Evolutionary conservation across 2,797 vertebrate species (phyloP).

Genomic region (Tamandua tetradactyla): DNA sequence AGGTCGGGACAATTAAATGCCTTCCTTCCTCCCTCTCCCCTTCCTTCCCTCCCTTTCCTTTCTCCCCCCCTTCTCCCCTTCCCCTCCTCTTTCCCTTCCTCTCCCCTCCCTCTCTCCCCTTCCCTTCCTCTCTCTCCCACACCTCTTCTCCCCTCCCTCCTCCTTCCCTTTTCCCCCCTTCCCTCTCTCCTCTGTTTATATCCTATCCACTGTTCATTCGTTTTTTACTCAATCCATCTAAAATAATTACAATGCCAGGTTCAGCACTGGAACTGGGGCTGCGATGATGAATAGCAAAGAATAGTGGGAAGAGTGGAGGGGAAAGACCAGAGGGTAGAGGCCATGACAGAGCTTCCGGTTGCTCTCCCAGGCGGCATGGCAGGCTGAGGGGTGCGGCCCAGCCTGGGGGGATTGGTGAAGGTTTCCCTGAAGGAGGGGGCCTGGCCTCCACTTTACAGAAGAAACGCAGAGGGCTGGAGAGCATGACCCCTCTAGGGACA

Average conservation of each 20-base stretch:
- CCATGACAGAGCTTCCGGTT: rapidly evolving
- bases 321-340: not conserved
- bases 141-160: too few species aligned
- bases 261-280: not conserved
- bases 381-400: too few species aligned
- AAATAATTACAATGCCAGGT: not conserved
- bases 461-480: not conserved
- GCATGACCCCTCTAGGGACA: not conserved
- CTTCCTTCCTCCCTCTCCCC: not conserved
- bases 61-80: not conserved
- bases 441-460: not conserved
- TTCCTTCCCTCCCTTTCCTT: not conserved
- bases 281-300: not conserved
- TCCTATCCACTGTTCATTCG: too few species aligned
- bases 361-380: not conserved
- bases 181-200: not conserved
- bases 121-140: too few species aligned
- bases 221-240: not conserved
- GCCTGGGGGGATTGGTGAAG: not conserved
- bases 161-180: not conserved
- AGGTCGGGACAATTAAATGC: not conserved
- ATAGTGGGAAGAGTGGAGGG: not conserved
- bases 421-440: not conserved
- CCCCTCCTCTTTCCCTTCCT: too few species aligned
- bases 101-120: too few species aligned